These are phyloP conservation scores for Drosophila nigrodunni DNA, from an alignment of 1,140 invertebrate genomes.

Conservation along the genomic window DNA sequence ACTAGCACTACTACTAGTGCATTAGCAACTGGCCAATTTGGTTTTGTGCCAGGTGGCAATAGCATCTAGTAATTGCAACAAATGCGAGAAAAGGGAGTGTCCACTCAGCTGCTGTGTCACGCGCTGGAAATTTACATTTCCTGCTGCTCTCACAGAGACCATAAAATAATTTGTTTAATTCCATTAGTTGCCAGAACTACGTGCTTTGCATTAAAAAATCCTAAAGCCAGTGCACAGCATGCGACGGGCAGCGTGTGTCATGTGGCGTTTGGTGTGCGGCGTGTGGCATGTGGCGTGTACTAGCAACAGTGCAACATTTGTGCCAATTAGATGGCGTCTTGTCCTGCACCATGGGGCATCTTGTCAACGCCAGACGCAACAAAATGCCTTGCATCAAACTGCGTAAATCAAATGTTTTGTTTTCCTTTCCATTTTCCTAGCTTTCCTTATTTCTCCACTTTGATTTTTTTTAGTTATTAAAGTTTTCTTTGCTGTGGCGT, in stretches of 20 bases:
- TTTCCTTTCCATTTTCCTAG: constrained; percentile 13
- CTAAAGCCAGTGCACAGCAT: constrained; percentile 32
- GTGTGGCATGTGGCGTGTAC: constrained; percentile 25
- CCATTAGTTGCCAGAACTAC: constrained; percentile 67
- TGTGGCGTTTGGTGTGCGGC: constrained; percentile 30
- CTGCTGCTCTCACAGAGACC: constrained; percentile 54
- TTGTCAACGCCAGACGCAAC: constrained; percentile 52
- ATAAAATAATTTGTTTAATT: constrained; percentile 81
- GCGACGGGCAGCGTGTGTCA: constrained; percentile 15
- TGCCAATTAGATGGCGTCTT: constrained; percentile 76
- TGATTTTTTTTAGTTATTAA: constrained; percentile 6
- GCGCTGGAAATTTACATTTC: constrained; percentile 73
- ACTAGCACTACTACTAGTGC: constrained; percentile 45
- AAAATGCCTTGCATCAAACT: constrained; percentile 20
- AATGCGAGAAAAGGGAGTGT: constrained; percentile 23
- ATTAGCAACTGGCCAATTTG: constrained; percentile 29
- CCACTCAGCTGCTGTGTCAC: constrained; percentile 33
- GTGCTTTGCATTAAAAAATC: constrained; percentile 63
- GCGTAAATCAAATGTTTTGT: constrained; percentile 74
- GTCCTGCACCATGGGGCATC: constrained; percentile 56
- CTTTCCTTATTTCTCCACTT: constrained; percentile 8
- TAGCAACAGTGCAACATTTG: constrained; percentile 52
- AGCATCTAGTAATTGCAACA: constrained; percentile 29
- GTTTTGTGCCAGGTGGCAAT: constrained; percentile 26
- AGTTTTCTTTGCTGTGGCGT: constrained; percentile 18